Evolutionary conservation across 2,113 vertebrate species (phyloP).

Genomic region (Microcebus lehilahytsara): DNA sequence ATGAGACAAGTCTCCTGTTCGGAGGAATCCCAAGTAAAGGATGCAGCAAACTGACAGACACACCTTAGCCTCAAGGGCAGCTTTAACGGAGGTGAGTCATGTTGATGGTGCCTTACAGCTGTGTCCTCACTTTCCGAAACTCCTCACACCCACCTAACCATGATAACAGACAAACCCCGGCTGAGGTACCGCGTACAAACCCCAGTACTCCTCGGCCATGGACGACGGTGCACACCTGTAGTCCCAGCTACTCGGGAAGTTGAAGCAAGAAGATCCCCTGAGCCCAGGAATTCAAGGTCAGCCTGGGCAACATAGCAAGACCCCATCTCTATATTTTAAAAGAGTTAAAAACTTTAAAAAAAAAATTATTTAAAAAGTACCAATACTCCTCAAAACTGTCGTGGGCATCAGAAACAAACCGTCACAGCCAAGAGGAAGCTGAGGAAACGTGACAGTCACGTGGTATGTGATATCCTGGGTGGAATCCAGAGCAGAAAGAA

Average conservation of each 20-base stretch:
- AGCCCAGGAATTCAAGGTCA: background rate
- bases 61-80: background rate
- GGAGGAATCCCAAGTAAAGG: background rate
- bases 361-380: background rate
- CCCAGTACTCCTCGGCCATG: background rate
- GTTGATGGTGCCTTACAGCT: rapidly evolving
- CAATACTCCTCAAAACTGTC: background rate
- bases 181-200: background rate
- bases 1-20: background rate
- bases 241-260: background rate
- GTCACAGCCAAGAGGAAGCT: background rate
- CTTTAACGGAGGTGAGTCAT: background rate
- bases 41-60: background rate
- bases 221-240: background rate
- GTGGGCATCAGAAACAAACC: background rate
- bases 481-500: background rate
- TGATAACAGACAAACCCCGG: background rate
- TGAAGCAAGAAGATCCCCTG: background rate
- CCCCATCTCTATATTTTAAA: background rate
- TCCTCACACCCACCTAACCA: background rate
- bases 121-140: background rate
- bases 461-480: rapidly evolving
- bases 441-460: background rate
- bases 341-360: background rate
- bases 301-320: background rate